These are phyloP conservation scores for Gambusia holbrooki DNA, from an alignment of 2,113 vertebrate species.

Conservation along the genomic window DNA sequence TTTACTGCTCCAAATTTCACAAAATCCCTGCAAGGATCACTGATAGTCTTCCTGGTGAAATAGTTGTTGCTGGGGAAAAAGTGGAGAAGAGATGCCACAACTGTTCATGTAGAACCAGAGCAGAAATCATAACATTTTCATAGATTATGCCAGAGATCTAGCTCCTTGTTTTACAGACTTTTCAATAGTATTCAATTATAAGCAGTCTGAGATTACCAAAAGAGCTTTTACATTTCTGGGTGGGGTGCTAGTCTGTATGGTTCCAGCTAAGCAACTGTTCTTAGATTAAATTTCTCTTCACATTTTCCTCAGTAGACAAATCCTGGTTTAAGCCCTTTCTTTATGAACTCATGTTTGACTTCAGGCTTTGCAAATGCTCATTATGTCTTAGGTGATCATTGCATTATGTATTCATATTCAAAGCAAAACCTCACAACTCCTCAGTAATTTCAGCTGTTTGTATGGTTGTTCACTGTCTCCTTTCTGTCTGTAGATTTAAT, in stretches of 20 bases:
- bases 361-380: background rate
- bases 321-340: background rate
- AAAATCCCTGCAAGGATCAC: background rate
- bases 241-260: background rate
- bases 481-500: background rate
- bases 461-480: background rate
- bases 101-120: background rate
- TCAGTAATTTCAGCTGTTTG: background rate
- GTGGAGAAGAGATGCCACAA: background rate
- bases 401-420: background rate
- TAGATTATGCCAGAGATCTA: background rate
- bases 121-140: background rate
- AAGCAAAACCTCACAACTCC: background rate
- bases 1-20: background rate
- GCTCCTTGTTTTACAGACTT: background rate
- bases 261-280: background rate
- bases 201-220: background rate
- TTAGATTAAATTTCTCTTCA: background rate
- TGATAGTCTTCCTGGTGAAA: background rate
- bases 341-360: background rate
- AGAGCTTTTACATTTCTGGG: background rate
- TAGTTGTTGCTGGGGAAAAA: background rate
- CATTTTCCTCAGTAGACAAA: background rate
- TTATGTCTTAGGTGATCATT: background rate
- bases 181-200: background rate